Evolutionary conservation across 1,140 invertebrate genomes (phyloP).

Genomic region (Akabosia matsudoensis): DNA sequence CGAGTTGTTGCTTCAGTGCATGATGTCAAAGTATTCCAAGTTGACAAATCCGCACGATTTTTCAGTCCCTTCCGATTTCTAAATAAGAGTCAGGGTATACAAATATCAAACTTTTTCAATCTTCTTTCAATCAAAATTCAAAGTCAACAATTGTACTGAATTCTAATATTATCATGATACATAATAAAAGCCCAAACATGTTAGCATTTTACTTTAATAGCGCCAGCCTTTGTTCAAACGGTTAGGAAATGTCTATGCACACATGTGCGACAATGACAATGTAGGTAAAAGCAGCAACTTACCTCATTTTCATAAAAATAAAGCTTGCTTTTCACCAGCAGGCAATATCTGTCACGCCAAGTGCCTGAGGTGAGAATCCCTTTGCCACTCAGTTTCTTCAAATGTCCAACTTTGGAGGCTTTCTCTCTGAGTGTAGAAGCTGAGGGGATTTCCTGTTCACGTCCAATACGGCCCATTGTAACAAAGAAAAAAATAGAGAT

Average conservation of each 20-base stretch:
- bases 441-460: slow-evolving; percentile 35
- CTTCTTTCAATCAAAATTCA: no score
- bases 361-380: slow-evolving; percentile 49
- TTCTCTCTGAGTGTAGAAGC: slow-evolving; percentile 30
- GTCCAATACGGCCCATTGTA: not conserved
- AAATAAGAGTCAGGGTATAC: not conserved
- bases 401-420: slow-evolving; percentile 43
- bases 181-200: no score
- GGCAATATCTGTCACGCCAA: slow-evolving; percentile 50
- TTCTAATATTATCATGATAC: no score
- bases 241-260: no score
- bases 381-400: slow-evolving; percentile 49
- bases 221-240: no score
- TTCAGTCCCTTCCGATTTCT: slow-evolving; percentile 48
- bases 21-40: slow-evolving; percentile 50
- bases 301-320: slow-evolving; percentile 51
- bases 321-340: slow-evolving; percentile 49
- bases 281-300: slow-evolving; percentile 16
- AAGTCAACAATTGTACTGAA: no score
- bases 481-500: not conserved
- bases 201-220: no score
- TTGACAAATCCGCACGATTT: slow-evolving; percentile 49
- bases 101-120: no score
- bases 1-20: slow-evolving; percentile 48
- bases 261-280: no score